Evolutionary conservation across 2,113 vertebrate species (phyloP).

Genomic region (Phyllostomus discolor): DNA sequence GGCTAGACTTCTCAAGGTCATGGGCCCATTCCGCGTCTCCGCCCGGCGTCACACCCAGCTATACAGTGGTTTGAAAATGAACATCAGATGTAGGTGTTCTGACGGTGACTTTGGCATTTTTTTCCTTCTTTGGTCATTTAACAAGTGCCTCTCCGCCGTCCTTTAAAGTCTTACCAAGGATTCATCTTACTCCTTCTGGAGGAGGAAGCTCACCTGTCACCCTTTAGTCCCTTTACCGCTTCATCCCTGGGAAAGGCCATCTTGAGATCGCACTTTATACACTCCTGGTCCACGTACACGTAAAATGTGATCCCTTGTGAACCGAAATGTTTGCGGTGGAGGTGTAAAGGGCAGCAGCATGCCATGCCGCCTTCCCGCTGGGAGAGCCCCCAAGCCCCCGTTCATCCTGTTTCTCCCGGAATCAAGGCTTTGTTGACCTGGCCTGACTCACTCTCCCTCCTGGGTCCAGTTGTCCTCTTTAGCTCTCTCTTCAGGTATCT

Average conservation of each 20-base stretch:
- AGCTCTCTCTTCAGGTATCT: background rate
- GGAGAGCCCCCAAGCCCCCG: background rate
- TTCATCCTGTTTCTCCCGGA: background rate
- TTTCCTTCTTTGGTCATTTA: background rate
- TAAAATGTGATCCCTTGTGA: constrained; percentile 25
- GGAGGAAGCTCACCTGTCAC: background rate
- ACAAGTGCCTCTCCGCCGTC: background rate
- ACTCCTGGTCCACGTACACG: background rate
- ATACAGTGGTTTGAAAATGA: background rate
- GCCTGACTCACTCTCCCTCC: background rate
- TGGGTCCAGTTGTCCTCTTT: background rate
- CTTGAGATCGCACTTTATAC: constrained; percentile 13
- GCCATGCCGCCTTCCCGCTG: constrained; percentile 2
- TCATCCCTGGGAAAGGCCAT: constrained; percentile 27
- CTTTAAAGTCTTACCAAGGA: background rate
- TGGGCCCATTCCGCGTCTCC: background rate
- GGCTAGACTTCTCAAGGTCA: background rate
- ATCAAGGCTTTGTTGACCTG: background rate
- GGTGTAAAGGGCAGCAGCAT: background rate
- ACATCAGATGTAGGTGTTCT: background rate
- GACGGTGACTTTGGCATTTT: background rate
- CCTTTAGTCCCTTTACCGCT: background rate
- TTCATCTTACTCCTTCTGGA: background rate
- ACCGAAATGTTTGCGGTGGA: background rate
- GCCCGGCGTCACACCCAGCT: background rate